Base-by-base conservation (phyloP, 2,888 invertebrate genomes). In the Metacarcinus magister region DNA sequence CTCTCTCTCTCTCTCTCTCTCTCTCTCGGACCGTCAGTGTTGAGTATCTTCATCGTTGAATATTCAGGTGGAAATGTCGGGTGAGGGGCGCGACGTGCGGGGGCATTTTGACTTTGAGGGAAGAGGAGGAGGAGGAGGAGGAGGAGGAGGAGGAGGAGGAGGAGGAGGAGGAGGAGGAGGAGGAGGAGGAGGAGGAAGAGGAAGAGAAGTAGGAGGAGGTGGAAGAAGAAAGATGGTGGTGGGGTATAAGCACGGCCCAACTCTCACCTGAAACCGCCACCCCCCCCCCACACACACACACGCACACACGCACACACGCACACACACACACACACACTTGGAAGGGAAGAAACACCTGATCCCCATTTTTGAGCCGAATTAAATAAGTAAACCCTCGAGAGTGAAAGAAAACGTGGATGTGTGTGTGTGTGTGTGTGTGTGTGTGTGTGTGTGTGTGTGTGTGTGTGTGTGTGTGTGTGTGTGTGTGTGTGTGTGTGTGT, bases 41-140 rank as follows among this genome's bases (percentile, higher is more conserved):
- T 5, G 67, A 67, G 67, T n/a, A 67, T 67, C 67, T n/a, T 67
- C 67, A 67, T 67, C 23, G 67, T n/a, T 67, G 67, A 67, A 67
- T 67, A 67, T 67, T 67, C 67, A 67, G 67, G n/a, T 67, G 67
- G 67, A 67, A 67, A n/a, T 67, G 67, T 67, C n/a, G 67, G 67
- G n/a, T 67, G 67, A 67, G 67, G 67, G 67, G 67, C 67, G n/a
- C 67, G 67, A 23, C 67, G 67, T 67, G 67, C 16, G n/a, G 67
- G n/a, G 67, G 67, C 67, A 67, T 67, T 67, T 23, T 23, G n/a
- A 54, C 54, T 13, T 39, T 39, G 54, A 13, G 16, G 54, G 54
- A 54, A 16, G 54, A 16, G 54, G 54, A 54, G 54, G 54, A 13
- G 54, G 54, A 54, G 54, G 54, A 54, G 54, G 54, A 16, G 54